A percentile compares a stretch with the other conserved stretches of the same genome.
Evolutionary conservation across 1,140 invertebrate genomes (phyloP).

Genomic region (Caerostris darwini): DNA sequence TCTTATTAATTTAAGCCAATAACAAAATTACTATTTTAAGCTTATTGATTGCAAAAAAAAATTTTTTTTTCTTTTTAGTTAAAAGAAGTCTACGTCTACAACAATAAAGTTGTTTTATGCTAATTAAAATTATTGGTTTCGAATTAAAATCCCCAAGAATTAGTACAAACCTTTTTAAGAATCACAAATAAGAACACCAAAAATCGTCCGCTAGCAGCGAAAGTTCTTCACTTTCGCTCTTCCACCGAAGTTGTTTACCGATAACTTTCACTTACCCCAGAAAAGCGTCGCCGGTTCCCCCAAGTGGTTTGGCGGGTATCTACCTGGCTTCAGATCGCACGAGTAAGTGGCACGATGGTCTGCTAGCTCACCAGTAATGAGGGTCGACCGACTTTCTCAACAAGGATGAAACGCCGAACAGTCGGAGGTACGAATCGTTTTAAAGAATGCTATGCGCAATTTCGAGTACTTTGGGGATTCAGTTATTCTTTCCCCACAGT

Average conservation of each 20-base stretch:
- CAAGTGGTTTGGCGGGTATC: slow-evolving; percentile 19
- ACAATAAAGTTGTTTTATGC: too few species aligned
- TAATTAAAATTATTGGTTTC: too few species aligned
- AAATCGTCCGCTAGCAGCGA: not conserved
- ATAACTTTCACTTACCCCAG: not conserved
- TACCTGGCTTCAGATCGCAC: not conserved
- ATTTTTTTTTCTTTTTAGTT: too few species aligned
- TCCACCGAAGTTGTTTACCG: not conserved
- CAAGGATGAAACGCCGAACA: slow-evolving; percentile 24
- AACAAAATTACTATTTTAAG: too few species aligned
- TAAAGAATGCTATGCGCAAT: not conserved
- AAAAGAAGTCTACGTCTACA: too few species aligned
- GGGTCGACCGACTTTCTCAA: slow-evolving; percentile 10
- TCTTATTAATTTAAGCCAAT: too few species aligned
- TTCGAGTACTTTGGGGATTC: not conserved
- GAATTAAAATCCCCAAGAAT: too few species aligned
- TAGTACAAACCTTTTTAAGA: too few species aligned
- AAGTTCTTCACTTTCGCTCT: not conserved
- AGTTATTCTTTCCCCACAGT: too few species aligned
- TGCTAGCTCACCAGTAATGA: not conserved
- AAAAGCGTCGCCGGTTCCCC: not conserved
- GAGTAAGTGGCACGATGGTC: not conserved
- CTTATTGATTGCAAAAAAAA: too few species aligned
- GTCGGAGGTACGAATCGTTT: not conserved
- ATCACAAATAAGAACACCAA: not conserved